phyloP scores from a whole-genome alignment of 2,797 vertebrate species.

The Pristis pectinata region DNA sequence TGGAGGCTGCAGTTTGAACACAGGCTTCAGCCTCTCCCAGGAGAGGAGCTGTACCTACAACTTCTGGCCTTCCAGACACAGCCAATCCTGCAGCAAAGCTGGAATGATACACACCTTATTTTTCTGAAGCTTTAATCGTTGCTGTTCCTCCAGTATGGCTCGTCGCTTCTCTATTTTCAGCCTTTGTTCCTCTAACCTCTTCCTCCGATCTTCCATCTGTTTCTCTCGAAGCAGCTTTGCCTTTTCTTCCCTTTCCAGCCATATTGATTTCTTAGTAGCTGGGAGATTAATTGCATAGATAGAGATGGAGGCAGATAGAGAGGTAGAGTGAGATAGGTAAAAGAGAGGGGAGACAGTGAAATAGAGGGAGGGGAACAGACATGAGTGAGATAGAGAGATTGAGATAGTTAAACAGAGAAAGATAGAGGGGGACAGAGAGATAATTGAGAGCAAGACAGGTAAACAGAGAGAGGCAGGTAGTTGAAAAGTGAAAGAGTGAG shows the following conservation, averaged over 20 bases:
- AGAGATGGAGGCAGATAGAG: neutral
- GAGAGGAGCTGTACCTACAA: neutral
- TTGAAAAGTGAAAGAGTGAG: neutral
- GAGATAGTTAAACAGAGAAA: neutral
- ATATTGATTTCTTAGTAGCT: constrained; percentile 87
- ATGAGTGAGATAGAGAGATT: neutral
- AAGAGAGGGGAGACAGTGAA: neutral
- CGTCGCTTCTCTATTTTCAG: constrained; percentile 80
- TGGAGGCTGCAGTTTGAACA: neutral
- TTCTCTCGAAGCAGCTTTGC: constrained; percentile 79
- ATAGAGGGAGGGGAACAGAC: neutral
- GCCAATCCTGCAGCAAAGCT: neutral
- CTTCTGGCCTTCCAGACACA: neutral
- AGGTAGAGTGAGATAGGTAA: neutral
- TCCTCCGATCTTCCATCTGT: constrained; percentile 82
- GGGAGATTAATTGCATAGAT: neutral
- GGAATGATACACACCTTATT: constrained; percentile 72
- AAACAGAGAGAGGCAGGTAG: neutral
- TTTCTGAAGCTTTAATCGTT: constrained; percentile 87
- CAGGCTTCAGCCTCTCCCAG: fast-evolving
- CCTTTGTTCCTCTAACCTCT: constrained; percentile 80
- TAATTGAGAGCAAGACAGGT: too few species aligned
- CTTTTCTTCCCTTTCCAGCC: constrained; percentile 94
- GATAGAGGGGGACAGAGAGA: too few species aligned
- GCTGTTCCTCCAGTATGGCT: constrained; percentile 76